phyloP scores from a whole-genome alignment of 2,797 vertebrate genomes.

The Kryptolebias ocellatus region DNA sequence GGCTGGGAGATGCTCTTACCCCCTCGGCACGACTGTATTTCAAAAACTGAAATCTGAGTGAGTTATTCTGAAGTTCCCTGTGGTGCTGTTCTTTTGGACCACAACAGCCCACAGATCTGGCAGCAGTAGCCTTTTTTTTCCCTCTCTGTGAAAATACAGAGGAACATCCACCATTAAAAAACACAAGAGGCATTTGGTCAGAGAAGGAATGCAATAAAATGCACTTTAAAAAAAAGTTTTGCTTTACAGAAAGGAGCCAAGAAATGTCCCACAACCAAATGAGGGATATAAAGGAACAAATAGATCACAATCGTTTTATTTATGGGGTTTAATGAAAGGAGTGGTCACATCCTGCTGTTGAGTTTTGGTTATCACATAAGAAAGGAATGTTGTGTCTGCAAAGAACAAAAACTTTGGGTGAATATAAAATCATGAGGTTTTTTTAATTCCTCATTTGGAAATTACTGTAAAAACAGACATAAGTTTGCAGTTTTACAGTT shows the following conservation, averaged over 20 bases:
- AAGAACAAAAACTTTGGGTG: conserved; percentile 38
- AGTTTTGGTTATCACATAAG: conserved; percentile 66
- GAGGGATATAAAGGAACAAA: conserved; percentile 70
- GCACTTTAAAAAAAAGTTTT: conserved; percentile 60
- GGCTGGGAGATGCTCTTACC: conserved; percentile 65
- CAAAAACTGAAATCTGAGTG: conserved; percentile 75
- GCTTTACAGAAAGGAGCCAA: conserved; percentile 73
- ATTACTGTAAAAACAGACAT: conserved; percentile 28
- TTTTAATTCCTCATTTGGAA: conserved; percentile 50
- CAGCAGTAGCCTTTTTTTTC: conserved; percentile 44
- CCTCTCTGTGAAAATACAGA: conserved; percentile 67
- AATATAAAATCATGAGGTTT: conserved; percentile 44
- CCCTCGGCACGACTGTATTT: conserved; percentile 65
- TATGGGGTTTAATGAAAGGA: conserved; percentile 69
- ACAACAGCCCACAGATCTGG: conserved; percentile 79
- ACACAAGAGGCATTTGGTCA: conserved; percentile 75
- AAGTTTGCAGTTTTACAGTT: conserved; percentile 38
- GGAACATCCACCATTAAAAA: conserved; percentile 70
- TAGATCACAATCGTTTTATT: conserved; percentile 69
- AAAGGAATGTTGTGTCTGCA: conserved; percentile 62
- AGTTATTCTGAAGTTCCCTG: conserved; percentile 78
- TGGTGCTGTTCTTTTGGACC: conserved; percentile 80
- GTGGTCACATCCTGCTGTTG: conserved; percentile 64
- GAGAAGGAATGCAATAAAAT: conserved; percentile 78
- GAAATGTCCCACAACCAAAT: conserved; percentile 66